Conservation (phyloP, 2,113 vertebrate genomes). For the Leucoraja erinaceus region DNA sequence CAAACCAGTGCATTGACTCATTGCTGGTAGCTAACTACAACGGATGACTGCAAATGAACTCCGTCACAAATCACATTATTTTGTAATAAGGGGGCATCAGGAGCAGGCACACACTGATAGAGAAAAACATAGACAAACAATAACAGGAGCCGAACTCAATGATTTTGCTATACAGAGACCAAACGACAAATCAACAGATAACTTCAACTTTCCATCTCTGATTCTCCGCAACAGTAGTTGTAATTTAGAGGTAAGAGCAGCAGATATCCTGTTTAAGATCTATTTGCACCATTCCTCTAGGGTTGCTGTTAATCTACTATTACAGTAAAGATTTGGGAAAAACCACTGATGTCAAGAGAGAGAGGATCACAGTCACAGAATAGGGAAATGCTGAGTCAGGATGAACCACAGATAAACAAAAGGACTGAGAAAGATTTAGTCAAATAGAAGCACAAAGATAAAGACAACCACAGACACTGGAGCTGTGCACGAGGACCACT, state of each 20-base stretch:
- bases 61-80: slow-evolving; percentile 3
- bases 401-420: background rate
- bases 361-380: background rate
- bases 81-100: background rate
- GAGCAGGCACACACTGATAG: background rate
- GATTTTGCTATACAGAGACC: background rate
- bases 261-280: background rate
- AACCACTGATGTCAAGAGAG: background rate
- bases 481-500: background rate
- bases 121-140: background rate
- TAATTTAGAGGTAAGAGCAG: background rate
- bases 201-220: background rate
- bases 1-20: slow-evolving; percentile 11
- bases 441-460: background rate
- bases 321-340: background rate
- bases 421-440: background rate
- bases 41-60: background rate
- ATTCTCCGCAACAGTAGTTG: background rate
- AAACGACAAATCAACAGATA: background rate
- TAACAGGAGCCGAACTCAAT: background rate
- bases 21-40: background rate
- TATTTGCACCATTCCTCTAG: background rate
- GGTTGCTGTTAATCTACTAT: background rate
- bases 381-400: background rate
- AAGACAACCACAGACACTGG: background rate